Percentiles rank a stretch among this genome's conserved stretches.
phyloP scores from a whole-genome alignment of 2,888 invertebrate species.

The Nowickia ferox region DNA sequence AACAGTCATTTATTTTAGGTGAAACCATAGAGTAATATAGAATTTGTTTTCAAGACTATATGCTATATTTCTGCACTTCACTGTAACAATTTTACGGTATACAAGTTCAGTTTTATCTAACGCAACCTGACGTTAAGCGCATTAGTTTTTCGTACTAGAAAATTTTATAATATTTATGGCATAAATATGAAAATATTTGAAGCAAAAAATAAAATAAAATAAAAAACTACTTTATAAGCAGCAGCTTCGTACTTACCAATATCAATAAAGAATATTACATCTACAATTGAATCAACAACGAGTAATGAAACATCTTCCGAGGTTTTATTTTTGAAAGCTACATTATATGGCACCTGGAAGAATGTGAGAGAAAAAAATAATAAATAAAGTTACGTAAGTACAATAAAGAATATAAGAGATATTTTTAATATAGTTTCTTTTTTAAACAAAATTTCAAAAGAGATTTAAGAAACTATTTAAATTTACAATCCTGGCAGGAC shows the following conservation, averaged over 20 bases:
- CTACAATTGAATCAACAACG: slow-evolving; percentile 98
- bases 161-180: slow-evolving; percentile 17
- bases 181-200: slow-evolving; percentile 25
- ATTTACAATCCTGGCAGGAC: neutral
- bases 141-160: neutral
- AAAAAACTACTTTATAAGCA: neutral
- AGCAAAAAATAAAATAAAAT: neutral
- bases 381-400: slow-evolving; percentile 13
- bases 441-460: neutral
- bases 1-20: neutral
- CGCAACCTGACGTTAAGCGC: slow-evolving; percentile 27
- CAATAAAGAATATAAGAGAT: neutral
- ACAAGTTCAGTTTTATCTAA: neutral
- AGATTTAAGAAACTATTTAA: neutral
- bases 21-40: neutral
- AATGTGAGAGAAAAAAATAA: neutral
- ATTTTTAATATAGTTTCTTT: neutral
- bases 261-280: slow-evolving; percentile 99
- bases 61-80: neutral
- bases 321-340: slow-evolving; percentile 99
- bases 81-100: slow-evolving; percentile 13
- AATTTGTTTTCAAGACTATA: neutral
- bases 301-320: slow-evolving; percentile 97
- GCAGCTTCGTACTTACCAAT: slow-evolving; percentile 85
- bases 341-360: slow-evolving; percentile 97